Base-by-base conservation (phyloP, 1,140 invertebrate genomes). In the Octopus bimaculoides region DNA sequence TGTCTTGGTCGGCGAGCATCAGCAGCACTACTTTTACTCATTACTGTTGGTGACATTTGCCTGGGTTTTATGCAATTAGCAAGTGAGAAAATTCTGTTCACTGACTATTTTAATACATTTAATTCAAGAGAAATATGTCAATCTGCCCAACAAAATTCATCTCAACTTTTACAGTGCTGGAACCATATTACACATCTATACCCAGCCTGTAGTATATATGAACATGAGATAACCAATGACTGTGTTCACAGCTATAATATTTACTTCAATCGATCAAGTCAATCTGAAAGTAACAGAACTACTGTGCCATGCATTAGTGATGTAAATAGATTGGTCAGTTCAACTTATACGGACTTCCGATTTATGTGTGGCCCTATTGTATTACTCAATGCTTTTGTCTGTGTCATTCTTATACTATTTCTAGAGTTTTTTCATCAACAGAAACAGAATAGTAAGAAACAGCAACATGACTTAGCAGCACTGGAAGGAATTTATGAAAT, bases 1-100 rank as follows among this genome's bases (percentile, higher is more conserved):
- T 84, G 83, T 75, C 77, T 82, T n/a, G 83, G 82, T 4, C 41
- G 79, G 5, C 56, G 71, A 52, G 55, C 81, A 14, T 79, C 81
- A 4, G 81, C 82, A 12, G 53, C 79, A 52, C 69, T 82, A 69
- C 77, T 84, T 20, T 75, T 84, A 6, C 14, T 79, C 20, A 61
- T 84, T 69, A 79, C 78, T 79, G 54, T 53, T 5, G 56, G 77
- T 4, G 81, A 78, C 26, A 77, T 81, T 53, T 56, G 78, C 53
- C 73, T 80, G 54, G 80, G 71, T 17, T 14, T 71, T 17, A 6
- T 71, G 26, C 66, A n/a, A 8, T n/a, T 71, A 6, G 17, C 17
- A 14, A 12, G 17, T n/a, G 66, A 71, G 26, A 6, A 14, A 20
- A 20, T 14, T 8, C 66, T 20, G 26, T 71, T 71, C 26, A 71